phyloP scores from a whole-genome alignment of 2,888 invertebrate genomes.

The Tiliacea citrago region DNA sequence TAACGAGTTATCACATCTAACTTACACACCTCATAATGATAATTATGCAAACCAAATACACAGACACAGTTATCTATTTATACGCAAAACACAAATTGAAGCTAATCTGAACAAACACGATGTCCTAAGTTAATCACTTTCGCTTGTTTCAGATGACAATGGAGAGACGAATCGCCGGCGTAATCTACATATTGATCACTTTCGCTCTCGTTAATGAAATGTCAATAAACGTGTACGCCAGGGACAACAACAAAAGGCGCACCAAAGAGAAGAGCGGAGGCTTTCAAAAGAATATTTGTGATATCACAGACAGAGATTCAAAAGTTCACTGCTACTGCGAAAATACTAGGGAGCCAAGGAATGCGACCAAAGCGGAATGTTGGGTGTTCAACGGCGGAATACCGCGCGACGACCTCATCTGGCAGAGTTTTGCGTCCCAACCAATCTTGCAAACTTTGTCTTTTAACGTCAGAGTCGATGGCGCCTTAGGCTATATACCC shows the following conservation, averaged over 20 bases:
- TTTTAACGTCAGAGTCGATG: slow-evolving; percentile 93
- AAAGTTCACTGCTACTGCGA: slow-evolving; percentile 93
- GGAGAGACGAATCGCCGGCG: slow-evolving; percentile 83
- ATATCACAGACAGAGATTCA: slow-evolving; percentile 89
- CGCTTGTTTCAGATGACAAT: slow-evolving; percentile 88
- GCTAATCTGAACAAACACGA: slow-evolving; percentile 61
- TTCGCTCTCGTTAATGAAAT: slow-evolving; percentile 87
- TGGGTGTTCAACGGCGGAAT: slow-evolving; percentile 94
- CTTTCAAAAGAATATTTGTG: slow-evolving; percentile 91
- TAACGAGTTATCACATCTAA: background rate
- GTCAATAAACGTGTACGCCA: slow-evolving; percentile 86
- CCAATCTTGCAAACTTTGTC: slow-evolving; percentile 93
- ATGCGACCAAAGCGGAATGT: slow-evolving; percentile 94
- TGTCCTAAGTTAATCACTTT: slow-evolving; percentile 69
- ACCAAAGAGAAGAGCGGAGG: slow-evolving; percentile 87
- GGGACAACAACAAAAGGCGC: slow-evolving; percentile 85
- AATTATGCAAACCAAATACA: slow-evolving; percentile 37
- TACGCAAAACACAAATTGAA: slow-evolving; percentile 57
- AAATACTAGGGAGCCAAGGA: slow-evolving; percentile 87
- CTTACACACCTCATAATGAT: background rate
- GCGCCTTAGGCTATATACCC: slow-evolving; percentile 93
- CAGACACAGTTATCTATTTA: slow-evolving; percentile 30
- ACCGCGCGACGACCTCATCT: slow-evolving; percentile 93
- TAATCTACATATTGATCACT: slow-evolving; percentile 86
- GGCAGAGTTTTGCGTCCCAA: slow-evolving; percentile 94